Evolutionary conservation across 2,888 invertebrate species (phyloP).

Genomic region (Spodoptera littoralis): DNA sequence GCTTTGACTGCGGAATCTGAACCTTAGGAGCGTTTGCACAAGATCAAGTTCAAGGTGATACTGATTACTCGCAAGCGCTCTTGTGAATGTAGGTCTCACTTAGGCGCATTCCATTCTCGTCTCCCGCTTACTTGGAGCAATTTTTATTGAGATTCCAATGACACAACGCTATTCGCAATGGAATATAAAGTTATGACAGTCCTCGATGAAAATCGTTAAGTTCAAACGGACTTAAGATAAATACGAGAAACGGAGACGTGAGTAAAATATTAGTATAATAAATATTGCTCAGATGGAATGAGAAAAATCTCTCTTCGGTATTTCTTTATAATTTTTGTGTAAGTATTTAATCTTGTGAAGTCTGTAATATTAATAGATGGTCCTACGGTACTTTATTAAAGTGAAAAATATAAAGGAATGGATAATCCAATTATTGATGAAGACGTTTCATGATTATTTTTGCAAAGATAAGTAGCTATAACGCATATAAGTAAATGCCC

Average conservation of each 20-base stretch:
- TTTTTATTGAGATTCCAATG: conserved; percentile 55
- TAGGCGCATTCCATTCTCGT: conserved; percentile 33
- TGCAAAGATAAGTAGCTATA: too few species aligned
- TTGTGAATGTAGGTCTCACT: conserved; percentile 40
- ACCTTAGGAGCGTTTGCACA: conserved; percentile 29
- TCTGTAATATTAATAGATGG: background rate
- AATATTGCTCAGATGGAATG: conserved; percentile 24
- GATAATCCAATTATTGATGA: too few species aligned
- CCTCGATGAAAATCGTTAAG: conserved; percentile 25
- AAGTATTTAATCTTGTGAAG: conserved; percentile 20
- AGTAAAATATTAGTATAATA: conserved; percentile 27
- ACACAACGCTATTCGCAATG: conserved; percentile 31
- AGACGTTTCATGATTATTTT: too few species aligned
- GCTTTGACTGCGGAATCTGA: background rate
- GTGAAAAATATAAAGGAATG: too few species aligned
- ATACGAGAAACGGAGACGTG: conserved; percentile 18
- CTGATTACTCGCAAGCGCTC: conserved; percentile 18
- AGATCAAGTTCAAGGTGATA: conserved; percentile 42
- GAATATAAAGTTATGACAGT: conserved; percentile 43
- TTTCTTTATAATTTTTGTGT: conserved; percentile 7
- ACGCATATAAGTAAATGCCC: too few species aligned
- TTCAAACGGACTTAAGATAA: conserved; percentile 36
- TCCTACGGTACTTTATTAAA: too few species aligned
- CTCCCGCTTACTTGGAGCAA: conserved; percentile 29
- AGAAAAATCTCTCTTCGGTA: conserved; percentile 10